These are phyloP conservation scores for Diadromus collaris DNA, from an alignment of 2,888 invertebrate species.

Conservation along the genomic window DNA sequence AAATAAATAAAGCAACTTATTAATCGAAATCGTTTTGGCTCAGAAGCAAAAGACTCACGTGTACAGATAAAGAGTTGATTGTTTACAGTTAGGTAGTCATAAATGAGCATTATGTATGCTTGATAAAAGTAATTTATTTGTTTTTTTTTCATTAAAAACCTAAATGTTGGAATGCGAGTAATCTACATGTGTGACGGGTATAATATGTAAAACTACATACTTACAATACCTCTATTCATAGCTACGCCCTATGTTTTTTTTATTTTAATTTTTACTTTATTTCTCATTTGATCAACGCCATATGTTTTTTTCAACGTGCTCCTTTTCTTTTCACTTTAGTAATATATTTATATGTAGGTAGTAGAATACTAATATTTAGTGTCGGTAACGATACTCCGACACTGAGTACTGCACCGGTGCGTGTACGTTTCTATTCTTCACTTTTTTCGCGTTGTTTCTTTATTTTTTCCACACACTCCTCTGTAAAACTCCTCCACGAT, in stretches of 20 bases:
- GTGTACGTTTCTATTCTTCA: conserved; percentile 48
- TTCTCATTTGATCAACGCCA: conserved; percentile 70
- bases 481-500: conserved; percentile 64
- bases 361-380: conserved; percentile 62
- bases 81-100: background rate
- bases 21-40: too few relatives aligned
- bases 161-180: conserved; percentile 78
- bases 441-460: conserved; percentile 6
- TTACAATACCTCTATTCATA: conserved; percentile 75
- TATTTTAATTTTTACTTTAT: conserved; percentile 64
- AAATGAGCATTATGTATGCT: conserved; percentile 55
- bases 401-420: conserved; percentile 63
- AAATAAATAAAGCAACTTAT: too few relatives aligned
- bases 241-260: conserved; percentile 64
- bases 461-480: conserved; percentile 6
- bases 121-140: conserved; percentile 77
- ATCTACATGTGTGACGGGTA: conserved; percentile 78
- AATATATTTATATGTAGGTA: conserved; percentile 59
- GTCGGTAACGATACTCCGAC: conserved; percentile 65
- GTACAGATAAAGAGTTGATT: background rate
- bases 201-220: conserved; percentile 79
- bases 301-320: conserved; percentile 63
- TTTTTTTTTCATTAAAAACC: conserved; percentile 75
- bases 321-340: conserved; percentile 39
- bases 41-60: too few relatives aligned